phyloP scores from a whole-genome alignment of 2,888 invertebrate species.

The Thalpophila matura region DNA sequence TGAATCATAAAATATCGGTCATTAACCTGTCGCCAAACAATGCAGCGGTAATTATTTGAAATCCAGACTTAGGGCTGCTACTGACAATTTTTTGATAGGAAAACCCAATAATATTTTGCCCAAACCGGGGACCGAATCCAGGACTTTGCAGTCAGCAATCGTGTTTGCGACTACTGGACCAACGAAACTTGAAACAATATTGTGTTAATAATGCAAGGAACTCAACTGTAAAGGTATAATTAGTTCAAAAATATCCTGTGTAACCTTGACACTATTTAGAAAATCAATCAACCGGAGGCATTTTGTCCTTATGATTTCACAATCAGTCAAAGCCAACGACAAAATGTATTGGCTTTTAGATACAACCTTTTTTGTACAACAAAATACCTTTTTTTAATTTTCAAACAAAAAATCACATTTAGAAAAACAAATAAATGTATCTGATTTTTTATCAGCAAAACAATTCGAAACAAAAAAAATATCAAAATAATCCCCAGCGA shows the following conservation, averaged over 20 bases:
- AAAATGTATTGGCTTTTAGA: constrained; percentile 5
- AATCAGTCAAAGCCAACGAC: neutral
- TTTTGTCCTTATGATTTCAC: neutral
- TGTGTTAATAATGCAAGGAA: neutral
- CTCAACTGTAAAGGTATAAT: neutral
- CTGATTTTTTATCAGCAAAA: constrained; percentile 51
- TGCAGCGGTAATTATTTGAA: constrained; percentile 3
- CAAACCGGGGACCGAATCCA: no score
- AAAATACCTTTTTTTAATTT: constrained; percentile 27
- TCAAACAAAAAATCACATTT: constrained; percentile 29
- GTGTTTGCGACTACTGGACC: no score
- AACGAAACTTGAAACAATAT: neutral
- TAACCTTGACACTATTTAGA: constrained; percentile 10
- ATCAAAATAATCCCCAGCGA: constrained; percentile 66
- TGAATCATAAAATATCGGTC: constrained; percentile 6
- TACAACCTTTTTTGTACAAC: constrained; percentile 5
- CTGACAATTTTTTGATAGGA: no score
- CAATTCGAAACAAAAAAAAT: constrained; percentile 65
- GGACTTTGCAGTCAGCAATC: no score
- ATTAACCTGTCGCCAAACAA: constrained; percentile 9
- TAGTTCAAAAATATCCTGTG: neutral
- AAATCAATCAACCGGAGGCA: neutral
- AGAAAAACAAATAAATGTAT: constrained; percentile 42
- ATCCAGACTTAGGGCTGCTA: no score
- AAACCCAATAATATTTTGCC: no score